A percentile compares a stretch with the other conserved stretches of the same genome.
Evolutionary conservation across 2,113 vertebrate species (phyloP).

Genomic region (Antechinus flavipes): DNA sequence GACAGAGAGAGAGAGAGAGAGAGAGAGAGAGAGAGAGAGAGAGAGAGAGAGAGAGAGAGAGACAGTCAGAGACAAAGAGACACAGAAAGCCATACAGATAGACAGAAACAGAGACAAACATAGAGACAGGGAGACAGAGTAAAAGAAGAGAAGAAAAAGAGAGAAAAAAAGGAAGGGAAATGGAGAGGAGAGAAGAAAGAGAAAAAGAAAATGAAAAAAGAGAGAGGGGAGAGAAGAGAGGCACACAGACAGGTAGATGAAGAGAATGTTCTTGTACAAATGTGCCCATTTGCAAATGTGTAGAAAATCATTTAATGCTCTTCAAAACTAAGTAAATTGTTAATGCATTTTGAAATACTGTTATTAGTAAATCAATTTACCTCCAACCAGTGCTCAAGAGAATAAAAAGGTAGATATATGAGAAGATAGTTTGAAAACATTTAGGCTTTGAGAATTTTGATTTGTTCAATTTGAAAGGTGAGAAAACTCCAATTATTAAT

Average conservation of each 20-base stretch:
- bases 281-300: not conserved
- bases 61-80: no score
- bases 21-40: not conserved
- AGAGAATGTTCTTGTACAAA: not conserved
- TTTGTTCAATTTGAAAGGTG: not conserved
- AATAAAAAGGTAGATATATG: not conserved
- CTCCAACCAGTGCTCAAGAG: not conserved
- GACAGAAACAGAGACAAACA: not conserved
- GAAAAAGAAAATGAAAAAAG: no score
- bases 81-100: no score
- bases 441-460: not conserved
- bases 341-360: not conserved
- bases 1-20: no score
- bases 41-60: no score
- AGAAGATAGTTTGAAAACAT: not conserved
- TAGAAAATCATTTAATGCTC: not conserved
- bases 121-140: no score
- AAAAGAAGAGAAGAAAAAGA: no score
- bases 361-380: not conserved
- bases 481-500: not conserved
- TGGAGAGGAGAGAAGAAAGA: no score
- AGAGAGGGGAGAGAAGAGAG: not conserved
- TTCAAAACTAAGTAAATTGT: not conserved
- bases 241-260: no score
- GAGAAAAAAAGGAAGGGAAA: not conserved